Percentiles rank a stretch among this genome's conserved stretches.
Conservation (phyloP, 2,113 vertebrate genomes). For the Oplegnathus fasciatus region DNA sequence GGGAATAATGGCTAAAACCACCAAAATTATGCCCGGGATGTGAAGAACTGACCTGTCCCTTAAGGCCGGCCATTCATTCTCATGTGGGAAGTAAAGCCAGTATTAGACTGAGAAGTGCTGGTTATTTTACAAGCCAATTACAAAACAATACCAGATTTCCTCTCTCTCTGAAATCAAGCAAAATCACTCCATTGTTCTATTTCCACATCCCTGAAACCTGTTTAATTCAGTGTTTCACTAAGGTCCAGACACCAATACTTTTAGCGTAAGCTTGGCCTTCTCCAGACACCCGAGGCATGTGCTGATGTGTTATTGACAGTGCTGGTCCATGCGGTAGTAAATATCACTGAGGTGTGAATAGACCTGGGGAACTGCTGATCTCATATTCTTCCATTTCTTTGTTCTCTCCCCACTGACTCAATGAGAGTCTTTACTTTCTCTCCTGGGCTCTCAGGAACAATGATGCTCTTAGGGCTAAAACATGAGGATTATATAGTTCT, state of each 20-base stretch:
- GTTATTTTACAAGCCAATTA: not conserved
- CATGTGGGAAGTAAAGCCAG: not conserved
- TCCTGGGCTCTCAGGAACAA: not conserved
- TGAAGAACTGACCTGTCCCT: not conserved
- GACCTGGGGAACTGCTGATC: constrained; percentile 42
- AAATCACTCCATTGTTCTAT: constrained; percentile 3
- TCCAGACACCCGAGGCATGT: constrained; percentile 25
- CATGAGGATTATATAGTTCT: not conserved
- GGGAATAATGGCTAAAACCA: too few species aligned
- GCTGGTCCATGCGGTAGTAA: constrained; percentile 39
- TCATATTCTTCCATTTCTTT: constrained; percentile 46
- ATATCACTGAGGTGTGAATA: constrained; percentile 73
- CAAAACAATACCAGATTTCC: not conserved
- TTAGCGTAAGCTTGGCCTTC: constrained; percentile 15
- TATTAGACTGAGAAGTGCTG: not conserved
- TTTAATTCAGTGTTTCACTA: constrained; percentile 36
- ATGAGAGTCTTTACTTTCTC: constrained; percentile 16
- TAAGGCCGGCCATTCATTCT: not conserved
- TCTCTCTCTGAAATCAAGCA: not conserved
- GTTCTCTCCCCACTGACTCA: constrained; percentile 10
- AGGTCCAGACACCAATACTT: constrained; percentile 4
- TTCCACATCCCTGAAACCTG: not conserved
- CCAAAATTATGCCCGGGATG: not conserved
- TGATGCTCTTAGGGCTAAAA: not conserved
- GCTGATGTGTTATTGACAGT: constrained; percentile 70